phyloP scores from a whole-genome alignment of 2,888 invertebrate species.

The Patella pellucida region DNA sequence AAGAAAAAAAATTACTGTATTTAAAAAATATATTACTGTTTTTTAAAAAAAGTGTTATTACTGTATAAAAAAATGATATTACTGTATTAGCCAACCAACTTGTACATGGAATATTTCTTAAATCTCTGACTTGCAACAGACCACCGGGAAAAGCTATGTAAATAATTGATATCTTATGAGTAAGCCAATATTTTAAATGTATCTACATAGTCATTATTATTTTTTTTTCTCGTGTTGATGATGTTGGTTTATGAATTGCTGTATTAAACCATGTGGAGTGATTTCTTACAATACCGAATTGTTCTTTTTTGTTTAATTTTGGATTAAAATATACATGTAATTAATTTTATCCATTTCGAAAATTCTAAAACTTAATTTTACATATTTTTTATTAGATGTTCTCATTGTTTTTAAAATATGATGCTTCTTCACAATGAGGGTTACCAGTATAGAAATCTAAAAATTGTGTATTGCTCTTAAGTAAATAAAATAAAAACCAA shows the following conservation, averaged over 20 bases:
- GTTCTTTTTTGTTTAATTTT: neutral
- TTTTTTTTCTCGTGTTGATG: neutral
- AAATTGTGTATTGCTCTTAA: too few species aligned
- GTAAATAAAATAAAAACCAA: too few species aligned
- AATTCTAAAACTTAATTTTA: neutral
- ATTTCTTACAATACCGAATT: neutral
- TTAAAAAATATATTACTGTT: too few species aligned
- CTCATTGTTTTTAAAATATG: too few species aligned
- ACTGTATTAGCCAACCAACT: neutral
- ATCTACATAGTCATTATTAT: neutral
- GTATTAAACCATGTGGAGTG: neutral
- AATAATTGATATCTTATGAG: neutral
- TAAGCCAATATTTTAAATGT: neutral
- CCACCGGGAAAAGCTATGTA: neutral
- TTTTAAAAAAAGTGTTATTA: too few species aligned
- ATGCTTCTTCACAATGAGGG: too few species aligned
- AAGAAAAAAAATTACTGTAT: too few species aligned
- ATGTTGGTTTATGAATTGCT: neutral
- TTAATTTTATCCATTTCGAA: neutral
- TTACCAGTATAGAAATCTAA: too few species aligned
- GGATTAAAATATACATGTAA: neutral
- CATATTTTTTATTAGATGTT: too few species aligned
- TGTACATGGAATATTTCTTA: neutral
- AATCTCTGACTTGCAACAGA: neutral
- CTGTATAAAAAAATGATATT: neutral